Percentiles rank a stretch among this genome's conserved stretches.
These are phyloP conservation scores for Dicyrtoma fusca DNA, from an alignment of 2,888 invertebrate species.

Conservation along the genomic window DNA sequence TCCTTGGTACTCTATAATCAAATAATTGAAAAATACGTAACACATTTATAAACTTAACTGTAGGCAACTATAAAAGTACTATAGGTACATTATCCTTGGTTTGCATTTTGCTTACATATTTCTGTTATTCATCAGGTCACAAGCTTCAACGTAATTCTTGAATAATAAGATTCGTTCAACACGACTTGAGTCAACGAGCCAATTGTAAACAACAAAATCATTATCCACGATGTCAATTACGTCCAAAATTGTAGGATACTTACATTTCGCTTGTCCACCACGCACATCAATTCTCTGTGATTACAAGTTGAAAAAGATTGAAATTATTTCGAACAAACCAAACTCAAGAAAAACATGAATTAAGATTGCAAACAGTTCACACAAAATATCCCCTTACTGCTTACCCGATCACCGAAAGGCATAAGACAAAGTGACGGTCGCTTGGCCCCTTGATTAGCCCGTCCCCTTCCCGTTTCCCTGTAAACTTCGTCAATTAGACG, in stretches of 20 bases:
- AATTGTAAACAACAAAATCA: constrained; percentile 80
- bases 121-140: constrained; percentile 68
- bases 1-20: constrained; percentile 20
- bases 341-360: too few relatives aligned
- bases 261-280: constrained; percentile 5
- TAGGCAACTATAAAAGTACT: too few relatives aligned
- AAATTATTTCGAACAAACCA: too few relatives aligned
- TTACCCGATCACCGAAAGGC: not conserved
- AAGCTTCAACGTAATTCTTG: constrained; percentile 70
- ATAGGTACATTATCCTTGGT: too few relatives aligned
- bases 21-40: too few relatives aligned
- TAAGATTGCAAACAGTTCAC: too few relatives aligned
- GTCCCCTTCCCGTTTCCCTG: not conserved
- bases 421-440: constrained; percentile 12
- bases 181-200: constrained; percentile 75
- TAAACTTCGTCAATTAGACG: constrained; percentile 17
- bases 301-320: not conserved
- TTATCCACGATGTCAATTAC: constrained; percentile 68
- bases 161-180: constrained; percentile 79
- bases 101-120: not conserved
- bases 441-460: not conserved
- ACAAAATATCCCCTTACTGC: too few relatives aligned
- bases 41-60: too few relatives aligned
- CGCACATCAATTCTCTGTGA: constrained; percentile 36
- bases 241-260: constrained; percentile 67